These are phyloP conservation scores for Drosophila watanabei DNA, from an alignment of 1,140 invertebrate genomes.

Conservation along the genomic window DNA sequence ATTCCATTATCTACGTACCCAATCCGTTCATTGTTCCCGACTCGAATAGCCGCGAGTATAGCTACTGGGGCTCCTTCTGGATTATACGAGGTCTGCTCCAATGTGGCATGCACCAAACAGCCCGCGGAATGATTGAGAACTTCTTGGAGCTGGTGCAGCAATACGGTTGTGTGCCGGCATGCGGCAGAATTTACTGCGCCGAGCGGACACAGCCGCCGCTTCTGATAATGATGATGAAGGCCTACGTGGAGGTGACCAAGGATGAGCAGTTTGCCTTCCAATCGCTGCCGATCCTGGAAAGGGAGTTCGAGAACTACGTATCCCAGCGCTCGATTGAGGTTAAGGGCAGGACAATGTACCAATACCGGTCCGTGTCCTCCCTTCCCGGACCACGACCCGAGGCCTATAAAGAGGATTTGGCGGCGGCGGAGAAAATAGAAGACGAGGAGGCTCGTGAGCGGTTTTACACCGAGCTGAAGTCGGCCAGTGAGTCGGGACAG, in stretches of 20 bases:
- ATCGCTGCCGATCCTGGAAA: slow-evolving; percentile 90
- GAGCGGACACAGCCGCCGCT: slow-evolving; percentile 94
- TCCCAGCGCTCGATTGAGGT: slow-evolving; percentile 90
- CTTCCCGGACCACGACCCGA: slow-evolving; percentile 94
- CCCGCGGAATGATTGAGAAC: slow-evolving; percentile 93
- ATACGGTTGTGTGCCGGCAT: slow-evolving; percentile 95
- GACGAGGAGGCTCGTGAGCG: slow-evolving; percentile 89
- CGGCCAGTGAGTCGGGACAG: slow-evolving; percentile 97
- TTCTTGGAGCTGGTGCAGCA: slow-evolving; percentile 91
- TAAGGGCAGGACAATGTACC: slow-evolving; percentile 88
- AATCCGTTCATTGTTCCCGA: slow-evolving; percentile 96
- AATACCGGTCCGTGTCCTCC: slow-evolving; percentile 90
- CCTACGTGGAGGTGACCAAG: slow-evolving; percentile 90
- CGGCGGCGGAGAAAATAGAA: slow-evolving; percentile 86
- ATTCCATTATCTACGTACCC: slow-evolving; percentile 95
- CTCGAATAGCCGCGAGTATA: slow-evolving; percentile 95
- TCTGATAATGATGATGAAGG: slow-evolving; percentile 93
- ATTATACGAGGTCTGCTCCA: slow-evolving; percentile 94
- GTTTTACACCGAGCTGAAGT: slow-evolving; percentile 93
- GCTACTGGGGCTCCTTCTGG: slow-evolving; percentile 99
- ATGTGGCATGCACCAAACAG: slow-evolving; percentile 93
- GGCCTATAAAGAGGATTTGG: slow-evolving; percentile 92
- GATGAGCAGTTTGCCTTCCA: slow-evolving; percentile 90
- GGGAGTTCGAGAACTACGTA: slow-evolving; percentile 93
- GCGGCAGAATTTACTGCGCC: slow-evolving; percentile 94